Percentiles rank a stretch among this genome's conserved stretches.
Evolutionary conservation across 2,797 vertebrate species (phyloP).

Genomic region (Pantherophis vulpinus): DNA sequence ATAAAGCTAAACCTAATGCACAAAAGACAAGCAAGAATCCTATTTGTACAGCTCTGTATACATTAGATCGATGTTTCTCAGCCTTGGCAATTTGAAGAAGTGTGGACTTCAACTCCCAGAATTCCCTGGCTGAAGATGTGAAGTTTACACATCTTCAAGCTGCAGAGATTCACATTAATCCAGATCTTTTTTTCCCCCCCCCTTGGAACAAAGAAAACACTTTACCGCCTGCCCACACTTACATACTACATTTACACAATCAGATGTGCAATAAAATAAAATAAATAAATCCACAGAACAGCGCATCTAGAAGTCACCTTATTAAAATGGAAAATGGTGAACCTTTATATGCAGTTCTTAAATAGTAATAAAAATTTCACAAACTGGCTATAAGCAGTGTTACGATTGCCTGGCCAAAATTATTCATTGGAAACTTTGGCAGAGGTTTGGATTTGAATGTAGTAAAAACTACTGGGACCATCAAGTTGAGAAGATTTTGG

Average conservation of each 20-base stretch:
- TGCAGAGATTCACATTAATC: background rate
- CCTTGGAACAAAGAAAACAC: background rate
- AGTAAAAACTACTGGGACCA: background rate
- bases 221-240: background rate
- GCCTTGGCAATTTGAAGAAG: background rate
- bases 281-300: too few relatives aligned
- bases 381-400: background rate
- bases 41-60: background rate
- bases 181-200: background rate
- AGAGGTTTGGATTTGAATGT: background rate
- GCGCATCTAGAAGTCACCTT: background rate
- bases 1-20: background rate
- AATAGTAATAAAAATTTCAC: background rate
- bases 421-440: background rate
- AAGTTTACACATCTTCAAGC: background rate
- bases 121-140: background rate
- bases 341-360: background rate
- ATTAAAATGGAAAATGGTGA: background rate
- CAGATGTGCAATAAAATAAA: too few relatives aligned
- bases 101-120: background rate
- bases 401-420: background rate
- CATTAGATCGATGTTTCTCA: background rate
- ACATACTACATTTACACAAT: too few relatives aligned
- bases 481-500: background rate
- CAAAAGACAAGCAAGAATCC: background rate